Conservation (phyloP, 2,113 vertebrate species). For the Aspidoscelis tigris region DNA sequence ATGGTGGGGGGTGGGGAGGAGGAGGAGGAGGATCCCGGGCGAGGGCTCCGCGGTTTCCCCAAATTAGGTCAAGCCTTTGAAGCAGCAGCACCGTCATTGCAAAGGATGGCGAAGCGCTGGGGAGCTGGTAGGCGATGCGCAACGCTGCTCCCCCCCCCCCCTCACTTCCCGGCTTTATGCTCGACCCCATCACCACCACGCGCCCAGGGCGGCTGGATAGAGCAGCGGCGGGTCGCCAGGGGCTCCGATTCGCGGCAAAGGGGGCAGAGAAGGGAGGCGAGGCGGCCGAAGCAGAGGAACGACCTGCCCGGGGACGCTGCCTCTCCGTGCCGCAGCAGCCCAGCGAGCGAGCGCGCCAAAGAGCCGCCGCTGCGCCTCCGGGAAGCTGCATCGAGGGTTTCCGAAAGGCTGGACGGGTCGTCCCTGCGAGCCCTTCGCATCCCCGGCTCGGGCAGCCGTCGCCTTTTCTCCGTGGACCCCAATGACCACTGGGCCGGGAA, state of each 20-base stretch:
- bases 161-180: background rate
- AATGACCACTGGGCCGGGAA: background rate
- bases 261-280: background rate
- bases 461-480: background rate
- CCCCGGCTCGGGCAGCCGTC: too few relatives aligned
- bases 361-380: too few relatives aligned
- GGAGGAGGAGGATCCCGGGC: background rate
- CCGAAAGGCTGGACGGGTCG: background rate
- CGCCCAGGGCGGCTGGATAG: background rate
- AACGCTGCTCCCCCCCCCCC: too few relatives aligned
- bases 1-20: too few relatives aligned
- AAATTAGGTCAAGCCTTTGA: background rate
- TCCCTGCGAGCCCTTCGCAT: background rate
- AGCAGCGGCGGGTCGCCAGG: background rate
- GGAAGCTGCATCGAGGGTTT: too few relatives aligned
- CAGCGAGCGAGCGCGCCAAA: background rate
- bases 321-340: background rate
- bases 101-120: too few relatives aligned
- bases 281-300: background rate
- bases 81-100: background rate
- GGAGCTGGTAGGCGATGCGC: too few relatives aligned
- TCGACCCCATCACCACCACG: background rate
- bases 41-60: background rate
- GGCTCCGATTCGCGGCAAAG: background rate
- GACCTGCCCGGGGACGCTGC: background rate